phyloP scores from a whole-genome alignment of 2,888 invertebrate genomes.

The Lepetodrilus schrolli region DNA sequence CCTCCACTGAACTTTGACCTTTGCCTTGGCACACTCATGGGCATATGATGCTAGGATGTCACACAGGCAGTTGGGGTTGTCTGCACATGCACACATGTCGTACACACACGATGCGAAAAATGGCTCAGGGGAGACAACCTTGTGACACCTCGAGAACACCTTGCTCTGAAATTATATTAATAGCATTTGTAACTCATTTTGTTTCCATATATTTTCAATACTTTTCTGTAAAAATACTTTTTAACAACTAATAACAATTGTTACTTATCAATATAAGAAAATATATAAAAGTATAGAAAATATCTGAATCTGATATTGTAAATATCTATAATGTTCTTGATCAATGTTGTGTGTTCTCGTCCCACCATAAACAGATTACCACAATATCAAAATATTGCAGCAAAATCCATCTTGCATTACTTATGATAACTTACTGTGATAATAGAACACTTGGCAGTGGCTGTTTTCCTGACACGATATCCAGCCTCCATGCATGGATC shows the following conservation, averaged over 20 bases:
- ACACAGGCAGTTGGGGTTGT: conserved; percentile 70
- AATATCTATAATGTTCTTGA: too few relatives aligned
- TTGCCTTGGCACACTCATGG: conserved; percentile 70
- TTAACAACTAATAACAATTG: too few relatives aligned
- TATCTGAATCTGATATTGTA: too few relatives aligned
- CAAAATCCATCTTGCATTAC: too few relatives aligned
- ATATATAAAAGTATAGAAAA: too few relatives aligned
- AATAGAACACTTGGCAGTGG: conserved; percentile 65
- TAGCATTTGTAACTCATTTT: too few relatives aligned
- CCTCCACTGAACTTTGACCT: conserved; percentile 70
- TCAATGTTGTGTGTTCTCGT: too few relatives aligned
- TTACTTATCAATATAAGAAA: too few relatives aligned
- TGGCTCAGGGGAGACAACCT: conserved; percentile 66
- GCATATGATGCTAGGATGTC: conserved; percentile 72
- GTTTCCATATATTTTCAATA: too few relatives aligned
- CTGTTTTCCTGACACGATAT: conserved; percentile 57
- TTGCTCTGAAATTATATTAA: conserved; percentile 57
- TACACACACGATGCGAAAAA: conserved; percentile 73
- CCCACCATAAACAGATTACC: too few relatives aligned
- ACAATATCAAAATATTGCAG: too few relatives aligned
- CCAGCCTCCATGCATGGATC: conserved; percentile 66
- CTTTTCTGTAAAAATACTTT: too few relatives aligned
- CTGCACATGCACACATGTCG: conserved; percentile 73
- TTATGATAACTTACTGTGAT: conserved; percentile 58
- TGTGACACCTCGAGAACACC: conserved; percentile 69